Evolutionary conservation across 2,113 vertebrate genomes (phyloP).

Genomic region (Lepus americanus): DNA sequence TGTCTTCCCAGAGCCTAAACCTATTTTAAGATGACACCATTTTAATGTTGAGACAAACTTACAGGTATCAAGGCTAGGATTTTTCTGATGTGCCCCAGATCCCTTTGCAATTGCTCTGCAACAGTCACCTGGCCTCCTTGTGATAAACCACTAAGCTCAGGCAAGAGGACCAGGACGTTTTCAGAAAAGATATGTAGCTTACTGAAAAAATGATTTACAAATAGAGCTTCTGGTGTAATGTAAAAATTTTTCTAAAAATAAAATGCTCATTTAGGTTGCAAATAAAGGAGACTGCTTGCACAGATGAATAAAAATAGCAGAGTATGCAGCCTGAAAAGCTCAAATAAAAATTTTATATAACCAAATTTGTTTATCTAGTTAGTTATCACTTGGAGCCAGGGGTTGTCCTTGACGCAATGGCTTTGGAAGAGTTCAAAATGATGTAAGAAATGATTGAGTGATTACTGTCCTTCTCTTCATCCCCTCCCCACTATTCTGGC

Average conservation of each 20-base stretch:
- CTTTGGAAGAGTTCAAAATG: neutral
- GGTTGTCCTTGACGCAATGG: neutral
- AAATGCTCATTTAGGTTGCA: neutral
- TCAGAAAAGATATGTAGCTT: no score
- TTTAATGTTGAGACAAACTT: no score
- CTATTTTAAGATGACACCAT: no score
- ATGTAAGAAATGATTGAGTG: neutral
- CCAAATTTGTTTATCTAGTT: neutral
- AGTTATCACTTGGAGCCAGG: neutral
- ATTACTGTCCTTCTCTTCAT: no score
- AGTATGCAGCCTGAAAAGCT: neutral
- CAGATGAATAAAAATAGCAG: neutral
- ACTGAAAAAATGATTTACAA: neutral
- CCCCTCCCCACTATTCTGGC: neutral
- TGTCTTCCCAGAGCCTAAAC: no score
- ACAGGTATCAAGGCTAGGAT: no score
- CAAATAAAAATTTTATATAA: neutral
- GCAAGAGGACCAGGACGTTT: no score
- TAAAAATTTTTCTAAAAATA: conserved; percentile 13
- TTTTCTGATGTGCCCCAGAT: no score
- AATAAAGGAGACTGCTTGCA: conserved; percentile 3
- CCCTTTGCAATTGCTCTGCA: no score
- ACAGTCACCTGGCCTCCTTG: no score
- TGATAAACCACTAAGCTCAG: no score
- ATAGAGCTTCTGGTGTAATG: neutral